Percentiles rank a stretch among this genome's conserved stretches.
Conservation (phyloP, 2,888 invertebrate genomes). For the Athripsodes cinereus region DNA sequence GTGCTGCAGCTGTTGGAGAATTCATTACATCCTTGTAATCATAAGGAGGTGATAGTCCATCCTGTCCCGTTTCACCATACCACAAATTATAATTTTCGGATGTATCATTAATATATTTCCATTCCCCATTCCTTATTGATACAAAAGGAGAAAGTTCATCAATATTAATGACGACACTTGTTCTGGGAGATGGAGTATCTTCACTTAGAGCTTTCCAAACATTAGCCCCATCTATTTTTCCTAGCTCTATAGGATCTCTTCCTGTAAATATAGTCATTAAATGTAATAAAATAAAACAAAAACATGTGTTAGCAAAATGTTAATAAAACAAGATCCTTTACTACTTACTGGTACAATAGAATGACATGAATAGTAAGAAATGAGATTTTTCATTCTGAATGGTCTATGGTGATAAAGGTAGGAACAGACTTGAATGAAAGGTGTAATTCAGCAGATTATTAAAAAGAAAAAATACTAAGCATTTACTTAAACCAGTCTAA, state of each 20-base stretch:
- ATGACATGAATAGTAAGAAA: background rate
- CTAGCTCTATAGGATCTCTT: slow-evolving; percentile 34
- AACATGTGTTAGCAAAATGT: no score
- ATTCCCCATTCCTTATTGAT: slow-evolving; percentile 63
- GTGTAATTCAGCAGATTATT: no score
- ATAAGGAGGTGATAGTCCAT: slow-evolving; percentile 32
- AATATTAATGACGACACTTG: slow-evolving; percentile 75
- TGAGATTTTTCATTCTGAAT: no score
- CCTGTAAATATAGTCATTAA: slow-evolving; percentile 30
- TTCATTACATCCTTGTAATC: slow-evolving; percentile 38
- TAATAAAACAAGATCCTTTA: no score
- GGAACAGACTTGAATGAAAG: no score
- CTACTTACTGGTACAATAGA: no score
- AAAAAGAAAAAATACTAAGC: no score
- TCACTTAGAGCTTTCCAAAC: slow-evolving; percentile 66
- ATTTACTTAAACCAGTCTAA: no score
- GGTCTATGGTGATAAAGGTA: no score
- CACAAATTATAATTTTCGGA: slow-evolving; percentile 34
- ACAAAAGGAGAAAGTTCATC: slow-evolving; percentile 70
- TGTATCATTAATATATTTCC: slow-evolving; percentile 70
- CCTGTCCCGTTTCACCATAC: slow-evolving; percentile 41
- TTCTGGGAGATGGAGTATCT: slow-evolving; percentile 55
- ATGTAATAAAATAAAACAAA: background rate
- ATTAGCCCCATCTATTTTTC: slow-evolving; percentile 61
- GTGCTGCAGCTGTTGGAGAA: slow-evolving; percentile 41